Percentiles rank a stretch among this genome's conserved stretches.
Evolutionary conservation across 1,140 invertebrate genomes (phyloP).

Genomic region (Sarcophaga peregrina): DNA sequence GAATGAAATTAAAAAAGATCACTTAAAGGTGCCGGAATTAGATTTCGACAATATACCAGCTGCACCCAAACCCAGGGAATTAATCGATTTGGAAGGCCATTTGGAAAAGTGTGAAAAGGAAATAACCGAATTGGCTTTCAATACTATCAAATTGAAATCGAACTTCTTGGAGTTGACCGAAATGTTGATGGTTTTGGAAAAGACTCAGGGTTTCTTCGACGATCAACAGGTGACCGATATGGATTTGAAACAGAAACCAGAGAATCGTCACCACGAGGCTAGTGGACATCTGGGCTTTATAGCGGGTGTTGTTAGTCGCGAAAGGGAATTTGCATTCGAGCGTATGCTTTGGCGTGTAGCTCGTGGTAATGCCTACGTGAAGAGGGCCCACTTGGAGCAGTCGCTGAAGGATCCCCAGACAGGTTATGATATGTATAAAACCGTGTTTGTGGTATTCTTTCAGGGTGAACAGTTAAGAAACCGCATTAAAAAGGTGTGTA

Average conservation of each 20-base stretch:
- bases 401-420: constrained; percentile 63
- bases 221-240: constrained; percentile 58
- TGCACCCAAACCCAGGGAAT: constrained; percentile 96
- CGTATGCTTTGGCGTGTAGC: constrained; percentile 86
- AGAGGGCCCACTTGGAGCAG: constrained; percentile 70
- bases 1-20: constrained; percentile 93
- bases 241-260: constrained; percentile 65
- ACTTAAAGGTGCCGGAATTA: constrained; percentile 79
- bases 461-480: constrained; percentile 82
- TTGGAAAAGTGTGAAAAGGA: constrained; percentile 94
- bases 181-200: constrained; percentile 90
- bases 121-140: constrained; percentile 91
- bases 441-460: constrained; percentile 83
- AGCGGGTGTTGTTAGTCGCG: constrained; percentile 74
- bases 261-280: constrained; percentile 1
- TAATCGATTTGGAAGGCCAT: constrained; percentile 86
- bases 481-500: constrained; percentile 80
- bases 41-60: constrained; percentile 92
- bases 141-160: constrained; percentile 91
- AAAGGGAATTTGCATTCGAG: constrained; percentile 82
- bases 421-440: constrained; percentile 68
- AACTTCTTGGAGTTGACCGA: constrained; percentile 96
- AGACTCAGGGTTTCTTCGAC: constrained; percentile 77
- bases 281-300: constrained; percentile 74
- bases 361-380: constrained; percentile 73